These are phyloP conservation scores for Pachyseris speciosa DNA, from an alignment of 64 coral and sea anemone species.

Conservation along the genomic window DNA sequence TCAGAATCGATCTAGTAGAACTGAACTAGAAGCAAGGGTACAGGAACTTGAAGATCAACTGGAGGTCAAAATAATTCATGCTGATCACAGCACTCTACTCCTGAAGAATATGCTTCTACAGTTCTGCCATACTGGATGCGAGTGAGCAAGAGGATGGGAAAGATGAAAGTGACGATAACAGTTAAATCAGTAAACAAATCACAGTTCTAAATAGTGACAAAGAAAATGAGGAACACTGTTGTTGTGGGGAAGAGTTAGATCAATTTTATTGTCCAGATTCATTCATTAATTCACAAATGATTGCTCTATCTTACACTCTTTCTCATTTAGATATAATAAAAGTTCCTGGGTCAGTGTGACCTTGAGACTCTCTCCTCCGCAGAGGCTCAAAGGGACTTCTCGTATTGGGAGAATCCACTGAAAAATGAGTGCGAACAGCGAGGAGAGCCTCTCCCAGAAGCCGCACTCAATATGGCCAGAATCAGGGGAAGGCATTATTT, in stretches of 20 bases:
- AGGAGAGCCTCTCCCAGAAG: too few relatives aligned
- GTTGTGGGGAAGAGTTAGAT: constrained; percentile 47
- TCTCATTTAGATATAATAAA: too few relatives aligned
- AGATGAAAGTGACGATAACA: constrained; percentile 48
- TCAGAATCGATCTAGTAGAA: constrained; percentile 34
- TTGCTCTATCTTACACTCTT: constrained; percentile 18
- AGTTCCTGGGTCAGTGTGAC: too few relatives aligned
- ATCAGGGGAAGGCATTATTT: too few relatives aligned
- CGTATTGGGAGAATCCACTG: too few relatives aligned
- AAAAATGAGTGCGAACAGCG: too few relatives aligned
- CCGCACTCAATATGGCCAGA: too few relatives aligned
- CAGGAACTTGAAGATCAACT: constrained; percentile 12
- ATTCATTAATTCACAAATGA: constrained; percentile 45
- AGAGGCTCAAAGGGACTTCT: too few relatives aligned
- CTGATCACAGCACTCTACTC: constrained; percentile 9
- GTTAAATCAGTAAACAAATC: constrained; percentile 42
- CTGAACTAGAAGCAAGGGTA: constrained; percentile 47
- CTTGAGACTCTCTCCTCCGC: too few relatives aligned
- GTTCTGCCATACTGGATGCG: too few relatives aligned
- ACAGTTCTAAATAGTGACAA: constrained; percentile 58
- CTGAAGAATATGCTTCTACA: too few relatives aligned
- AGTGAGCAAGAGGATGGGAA: constrained; percentile 14
- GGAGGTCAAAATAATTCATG: constrained; percentile 33
- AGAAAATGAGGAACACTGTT: constrained; percentile 40
- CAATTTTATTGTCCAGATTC: constrained; percentile 36